Conservation (phyloP, 2,888 invertebrate genomes). For the Ditula angustiorana region DNA sequence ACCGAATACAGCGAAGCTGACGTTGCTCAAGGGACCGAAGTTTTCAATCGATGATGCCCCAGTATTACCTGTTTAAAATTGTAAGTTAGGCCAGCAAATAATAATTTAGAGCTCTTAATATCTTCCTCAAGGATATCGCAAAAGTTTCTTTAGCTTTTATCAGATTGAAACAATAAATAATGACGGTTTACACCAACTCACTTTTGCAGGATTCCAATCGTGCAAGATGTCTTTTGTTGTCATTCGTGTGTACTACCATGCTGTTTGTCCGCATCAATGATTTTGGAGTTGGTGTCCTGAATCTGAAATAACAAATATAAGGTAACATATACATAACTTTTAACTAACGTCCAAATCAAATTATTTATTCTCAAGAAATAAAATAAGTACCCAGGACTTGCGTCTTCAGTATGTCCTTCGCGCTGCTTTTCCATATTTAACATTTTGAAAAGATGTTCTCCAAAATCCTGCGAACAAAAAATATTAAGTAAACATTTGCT, state of each 20-base stretch:
- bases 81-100: too few species aligned
- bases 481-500: too few species aligned
- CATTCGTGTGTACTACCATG: slow-evolving; percentile 65
- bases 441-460: slow-evolving; percentile 73
- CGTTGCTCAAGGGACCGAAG: slow-evolving; percentile 95
- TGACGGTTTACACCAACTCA: too few species aligned
- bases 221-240: slow-evolving; percentile 83
- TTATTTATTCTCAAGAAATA: neutral
- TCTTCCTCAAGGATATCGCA: too few species aligned
- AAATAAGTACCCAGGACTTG: slow-evolving; percentile 51
- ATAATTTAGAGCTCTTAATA: too few species aligned
- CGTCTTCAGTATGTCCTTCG: slow-evolving; percentile 57
- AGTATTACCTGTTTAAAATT: slow-evolving; percentile 87
- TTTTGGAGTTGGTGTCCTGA: slow-evolving; percentile 91
- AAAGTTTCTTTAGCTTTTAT: too few species aligned
- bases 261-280: slow-evolving; percentile 96
- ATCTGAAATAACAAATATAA: slow-evolving; percentile 70
- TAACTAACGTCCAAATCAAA: too few species aligned
- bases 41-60: slow-evolving; percentile 91
- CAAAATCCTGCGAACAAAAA: slow-evolving; percentile 72
- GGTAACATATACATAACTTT: too few species aligned
- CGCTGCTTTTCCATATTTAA: slow-evolving; percentile 66
- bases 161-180: neutral
- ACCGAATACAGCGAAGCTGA: slow-evolving; percentile 96
- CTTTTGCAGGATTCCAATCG: slow-evolving; percentile 55